Evolutionary conservation across 2,113 vertebrate genomes (phyloP).

Genomic region (Ciconia boyciana): DNA sequence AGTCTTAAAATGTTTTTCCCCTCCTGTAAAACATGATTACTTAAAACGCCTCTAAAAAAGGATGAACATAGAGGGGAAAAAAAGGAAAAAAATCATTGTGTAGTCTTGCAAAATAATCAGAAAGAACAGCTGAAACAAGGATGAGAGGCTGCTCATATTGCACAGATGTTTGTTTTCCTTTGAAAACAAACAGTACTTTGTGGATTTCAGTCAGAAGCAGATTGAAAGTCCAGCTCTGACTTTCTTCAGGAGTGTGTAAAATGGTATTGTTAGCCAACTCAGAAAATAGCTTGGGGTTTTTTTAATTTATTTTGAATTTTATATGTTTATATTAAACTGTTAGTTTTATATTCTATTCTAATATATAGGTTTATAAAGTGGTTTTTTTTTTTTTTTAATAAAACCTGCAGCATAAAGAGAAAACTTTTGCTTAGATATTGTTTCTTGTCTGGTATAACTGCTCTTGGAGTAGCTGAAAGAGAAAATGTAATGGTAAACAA

Average conservation of each 20-base stretch:
- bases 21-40: background rate
- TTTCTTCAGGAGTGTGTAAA: background rate
- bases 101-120: background rate
- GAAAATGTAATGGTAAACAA: background rate
- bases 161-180: background rate
- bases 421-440: background rate
- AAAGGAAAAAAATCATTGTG: background rate
- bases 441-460: background rate
- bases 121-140: background rate
- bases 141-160: background rate
- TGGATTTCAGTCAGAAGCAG: background rate
- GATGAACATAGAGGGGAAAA: rapidly evolving
- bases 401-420: background rate
- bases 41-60: background rate
- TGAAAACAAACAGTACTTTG: background rate
- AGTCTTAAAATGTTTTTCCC: background rate
- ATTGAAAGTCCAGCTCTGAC: background rate
- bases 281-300: background rate
- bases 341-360: background rate
- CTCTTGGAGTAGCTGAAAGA: background rate
- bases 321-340: background rate
- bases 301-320: background rate
- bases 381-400: background rate
- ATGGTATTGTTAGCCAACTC: background rate
- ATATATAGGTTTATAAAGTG: background rate